Conservation (phyloP, 2,888 invertebrate genomes). For the Cephus nigrinus region DNA sequence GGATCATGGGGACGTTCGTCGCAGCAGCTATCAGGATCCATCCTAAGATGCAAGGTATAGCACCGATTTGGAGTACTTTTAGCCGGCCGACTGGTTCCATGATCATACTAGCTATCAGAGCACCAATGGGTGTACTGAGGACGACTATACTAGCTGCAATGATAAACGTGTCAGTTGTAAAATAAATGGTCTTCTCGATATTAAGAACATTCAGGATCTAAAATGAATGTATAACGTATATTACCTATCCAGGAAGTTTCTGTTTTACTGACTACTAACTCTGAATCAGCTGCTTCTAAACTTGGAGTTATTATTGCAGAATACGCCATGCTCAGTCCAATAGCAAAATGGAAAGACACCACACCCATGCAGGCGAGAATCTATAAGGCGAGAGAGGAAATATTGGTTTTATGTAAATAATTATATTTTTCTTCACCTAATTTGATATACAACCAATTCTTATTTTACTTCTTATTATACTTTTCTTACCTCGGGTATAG, state of each 20-base stretch:
- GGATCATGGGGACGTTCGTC: slow-evolving; percentile 67
- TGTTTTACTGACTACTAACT: slow-evolving; percentile 53
- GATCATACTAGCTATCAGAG: slow-evolving; percentile 68
- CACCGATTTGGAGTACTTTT: slow-evolving; percentile 70
- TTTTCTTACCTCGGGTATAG: slow-evolving; percentile 49
- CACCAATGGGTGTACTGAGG: slow-evolving; percentile 70
- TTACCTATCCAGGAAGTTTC: slow-evolving; percentile 71
- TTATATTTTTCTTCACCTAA: neutral
- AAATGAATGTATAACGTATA: neutral
- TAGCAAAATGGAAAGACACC: slow-evolving; percentile 72
- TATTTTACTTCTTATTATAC: too few relatives aligned
- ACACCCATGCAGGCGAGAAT: slow-evolving; percentile 69
- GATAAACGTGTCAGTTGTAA: neutral
- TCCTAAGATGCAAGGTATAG: slow-evolving; percentile 69
- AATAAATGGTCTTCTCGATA: too few relatives aligned
- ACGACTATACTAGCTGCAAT: slow-evolving; percentile 70
- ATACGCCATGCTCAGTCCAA: slow-evolving; percentile 71
- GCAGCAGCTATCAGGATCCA: slow-evolving; percentile 71
- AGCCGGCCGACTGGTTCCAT: slow-evolving; percentile 71
- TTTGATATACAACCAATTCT: neutral
- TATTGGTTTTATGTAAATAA: neutral
- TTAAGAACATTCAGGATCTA: neutral
- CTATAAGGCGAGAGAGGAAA: slow-evolving; percentile 49
- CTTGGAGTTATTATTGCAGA: slow-evolving; percentile 71
- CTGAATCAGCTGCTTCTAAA: slow-evolving; percentile 56